These are phyloP conservation scores for Geophilus truncorum DNA, from an alignment of 2,888 invertebrate genomes.

Conservation along the genomic window DNA sequence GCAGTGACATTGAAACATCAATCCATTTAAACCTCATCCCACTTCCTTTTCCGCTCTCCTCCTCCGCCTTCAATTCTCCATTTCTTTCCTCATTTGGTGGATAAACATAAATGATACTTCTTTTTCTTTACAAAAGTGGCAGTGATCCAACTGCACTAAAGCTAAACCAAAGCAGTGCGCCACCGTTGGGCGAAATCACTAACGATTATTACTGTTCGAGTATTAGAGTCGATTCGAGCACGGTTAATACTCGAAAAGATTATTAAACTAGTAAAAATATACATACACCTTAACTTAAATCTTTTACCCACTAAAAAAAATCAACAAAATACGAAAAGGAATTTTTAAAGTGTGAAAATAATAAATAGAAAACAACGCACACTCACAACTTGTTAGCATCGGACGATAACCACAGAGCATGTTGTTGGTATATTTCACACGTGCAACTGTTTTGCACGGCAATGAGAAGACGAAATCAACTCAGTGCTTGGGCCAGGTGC, in stretches of 20 bases:
- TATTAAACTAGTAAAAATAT: neutral
- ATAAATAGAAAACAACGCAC: neutral
- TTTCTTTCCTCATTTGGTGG: constrained; percentile 21
- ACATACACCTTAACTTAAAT: no score
- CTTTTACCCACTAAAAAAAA: no score
- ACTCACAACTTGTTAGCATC: neutral
- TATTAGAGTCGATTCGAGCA: neutral
- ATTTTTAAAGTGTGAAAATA: neutral
- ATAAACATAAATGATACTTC: neutral
- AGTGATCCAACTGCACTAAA: neutral
- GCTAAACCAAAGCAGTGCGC: neutral
- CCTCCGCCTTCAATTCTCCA: neutral
- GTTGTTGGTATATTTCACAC: neutral
- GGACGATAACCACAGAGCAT: constrained; percentile 1
- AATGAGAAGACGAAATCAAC: neutral
- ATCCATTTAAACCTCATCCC: constrained; percentile 24
- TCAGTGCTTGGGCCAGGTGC: constrained; percentile 1
- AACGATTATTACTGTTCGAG: no score
- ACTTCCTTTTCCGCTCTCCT: constrained; percentile 15
- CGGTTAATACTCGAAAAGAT: neutral
- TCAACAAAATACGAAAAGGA: no score
- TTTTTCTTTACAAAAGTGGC: neutral
- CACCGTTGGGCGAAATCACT: neutral
- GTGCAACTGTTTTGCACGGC: neutral
- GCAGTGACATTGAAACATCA: constrained; percentile 20